These are phyloP conservation scores for Sebastes matsubarae DNA, from an alignment of 2,797 vertebrate genomes.

Conservation along the genomic window DNA sequence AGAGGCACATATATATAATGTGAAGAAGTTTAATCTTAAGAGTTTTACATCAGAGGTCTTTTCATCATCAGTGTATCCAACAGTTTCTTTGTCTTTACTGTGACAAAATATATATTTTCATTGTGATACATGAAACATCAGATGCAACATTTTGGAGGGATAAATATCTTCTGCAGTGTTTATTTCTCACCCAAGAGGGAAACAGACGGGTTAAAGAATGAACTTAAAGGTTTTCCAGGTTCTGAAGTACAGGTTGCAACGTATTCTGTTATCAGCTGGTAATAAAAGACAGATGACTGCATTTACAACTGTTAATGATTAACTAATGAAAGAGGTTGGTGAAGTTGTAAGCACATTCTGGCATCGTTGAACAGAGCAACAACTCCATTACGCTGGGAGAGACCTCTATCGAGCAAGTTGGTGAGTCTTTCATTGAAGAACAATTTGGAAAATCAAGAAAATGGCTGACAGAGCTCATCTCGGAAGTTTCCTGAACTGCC, in stretches of 20 bases:
- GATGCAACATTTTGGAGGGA: too few relatives aligned
- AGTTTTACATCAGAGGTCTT: neutral
- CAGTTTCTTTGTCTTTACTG: neutral
- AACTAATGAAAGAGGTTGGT: neutral
- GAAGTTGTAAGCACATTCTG: neutral
- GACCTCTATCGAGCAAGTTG: neutral
- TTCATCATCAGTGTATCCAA: neutral
- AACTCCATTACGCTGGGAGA: neutral
- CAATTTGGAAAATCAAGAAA: neutral
- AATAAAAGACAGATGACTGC: neutral
- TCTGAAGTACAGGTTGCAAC: neutral
- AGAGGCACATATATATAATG: neutral
- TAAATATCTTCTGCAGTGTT: rapidly evolving
- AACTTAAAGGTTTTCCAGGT: neutral
- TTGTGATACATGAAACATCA: too few relatives aligned
- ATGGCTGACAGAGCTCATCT: neutral
- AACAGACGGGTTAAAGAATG: neutral
- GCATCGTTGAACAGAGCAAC: neutral
- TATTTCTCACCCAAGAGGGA: neutral
- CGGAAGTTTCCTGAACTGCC: too few relatives aligned
- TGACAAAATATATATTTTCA: too few relatives aligned
- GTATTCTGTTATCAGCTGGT: neutral
- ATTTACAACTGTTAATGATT: neutral
- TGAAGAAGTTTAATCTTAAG: neutral
- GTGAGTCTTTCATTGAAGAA: neutral